A percentile compares a stretch with the other conserved stretches of the same genome.
phyloP scores from a whole-genome alignment of 2,113 vertebrate species.

The Anoura caudifer region DNA sequence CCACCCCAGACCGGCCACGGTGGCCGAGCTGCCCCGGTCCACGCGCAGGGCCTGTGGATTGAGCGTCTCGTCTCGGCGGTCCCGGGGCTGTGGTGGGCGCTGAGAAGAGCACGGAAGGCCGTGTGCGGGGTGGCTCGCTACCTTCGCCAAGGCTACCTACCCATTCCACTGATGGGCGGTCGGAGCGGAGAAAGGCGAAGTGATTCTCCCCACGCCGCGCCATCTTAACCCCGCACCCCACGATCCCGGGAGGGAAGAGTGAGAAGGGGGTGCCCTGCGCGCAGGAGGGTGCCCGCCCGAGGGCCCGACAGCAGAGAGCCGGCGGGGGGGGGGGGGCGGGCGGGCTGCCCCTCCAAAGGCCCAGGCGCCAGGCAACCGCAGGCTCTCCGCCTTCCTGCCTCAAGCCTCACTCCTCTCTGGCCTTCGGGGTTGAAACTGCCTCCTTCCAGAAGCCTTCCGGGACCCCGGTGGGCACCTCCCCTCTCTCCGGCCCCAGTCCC shows the following conservation, averaged over 20 bases:
- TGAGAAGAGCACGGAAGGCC: neutral
- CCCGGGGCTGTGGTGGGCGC: neutral
- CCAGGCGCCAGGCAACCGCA: neutral
- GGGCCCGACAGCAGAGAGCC: neutral
- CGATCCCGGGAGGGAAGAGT: neutral
- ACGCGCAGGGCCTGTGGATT: neutral
- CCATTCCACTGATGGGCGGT: neutral
- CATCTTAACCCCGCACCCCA: neutral
- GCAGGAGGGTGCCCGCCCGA: neutral
- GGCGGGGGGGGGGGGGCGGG: no score
- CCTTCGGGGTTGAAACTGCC: neutral
- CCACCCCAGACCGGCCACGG: accelerated
- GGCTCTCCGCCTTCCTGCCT: neutral
- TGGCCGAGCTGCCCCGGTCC: neutral
- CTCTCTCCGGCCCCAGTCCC: neutral
- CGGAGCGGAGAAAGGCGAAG: neutral
- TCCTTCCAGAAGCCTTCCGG: neutral
- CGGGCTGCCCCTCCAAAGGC: neutral
- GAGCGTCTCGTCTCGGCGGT: neutral
- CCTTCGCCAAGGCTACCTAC: neutral
- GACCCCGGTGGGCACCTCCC: neutral
- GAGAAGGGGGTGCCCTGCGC: neutral
- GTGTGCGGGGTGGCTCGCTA: neutral
- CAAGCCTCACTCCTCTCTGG: accelerated
- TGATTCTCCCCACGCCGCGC: neutral